Conservation (phyloP, 2,888 invertebrate genomes). For the Drosophila eohydei region DNA sequence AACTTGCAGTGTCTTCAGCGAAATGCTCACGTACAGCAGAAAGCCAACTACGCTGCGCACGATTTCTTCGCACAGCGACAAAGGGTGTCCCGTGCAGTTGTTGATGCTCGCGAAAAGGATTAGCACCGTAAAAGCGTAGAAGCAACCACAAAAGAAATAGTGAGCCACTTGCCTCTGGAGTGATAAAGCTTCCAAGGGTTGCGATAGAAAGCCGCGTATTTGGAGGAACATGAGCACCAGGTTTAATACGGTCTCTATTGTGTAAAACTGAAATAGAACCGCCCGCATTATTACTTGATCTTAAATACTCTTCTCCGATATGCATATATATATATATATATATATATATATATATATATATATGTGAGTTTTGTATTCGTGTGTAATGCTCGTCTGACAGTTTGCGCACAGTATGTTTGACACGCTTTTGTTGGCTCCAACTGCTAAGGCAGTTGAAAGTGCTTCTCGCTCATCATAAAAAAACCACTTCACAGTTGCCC, state of each 20-base stretch:
- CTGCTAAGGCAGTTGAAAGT: constrained; percentile 54
- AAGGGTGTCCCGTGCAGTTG: constrained; percentile 41
- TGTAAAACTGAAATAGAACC: constrained; percentile 51
- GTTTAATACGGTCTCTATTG: constrained; percentile 36
- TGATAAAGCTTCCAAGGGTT: constrained; percentile 2
- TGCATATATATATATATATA: constrained; percentile 2
- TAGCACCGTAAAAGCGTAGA: constrained; percentile 35
- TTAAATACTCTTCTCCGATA: not conserved
- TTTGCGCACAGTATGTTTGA: constrained; percentile 50
- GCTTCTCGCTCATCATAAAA: constrained; percentile 67
- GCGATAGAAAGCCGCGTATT: constrained; percentile 34
- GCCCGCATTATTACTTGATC: constrained; percentile 31
- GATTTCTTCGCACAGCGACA: constrained; percentile 35
- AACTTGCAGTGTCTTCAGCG: constrained; percentile 42
- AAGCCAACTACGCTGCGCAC: constrained; percentile 26
- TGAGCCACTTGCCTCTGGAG: not conserved
- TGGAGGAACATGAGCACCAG: constrained; percentile 34
- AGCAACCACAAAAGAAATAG: constrained; percentile 12
- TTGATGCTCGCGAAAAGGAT: constrained; percentile 51
- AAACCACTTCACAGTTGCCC: constrained; percentile 62
- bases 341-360: not conserved
- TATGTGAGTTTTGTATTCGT: not conserved
- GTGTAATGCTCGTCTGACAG: constrained; percentile 37
- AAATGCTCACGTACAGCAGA: constrained; percentile 25
- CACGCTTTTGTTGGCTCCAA: constrained; percentile 68